phyloP scores from a whole-genome alignment of 2,113 vertebrate genomes.

The Catharus bicknelli region DNA sequence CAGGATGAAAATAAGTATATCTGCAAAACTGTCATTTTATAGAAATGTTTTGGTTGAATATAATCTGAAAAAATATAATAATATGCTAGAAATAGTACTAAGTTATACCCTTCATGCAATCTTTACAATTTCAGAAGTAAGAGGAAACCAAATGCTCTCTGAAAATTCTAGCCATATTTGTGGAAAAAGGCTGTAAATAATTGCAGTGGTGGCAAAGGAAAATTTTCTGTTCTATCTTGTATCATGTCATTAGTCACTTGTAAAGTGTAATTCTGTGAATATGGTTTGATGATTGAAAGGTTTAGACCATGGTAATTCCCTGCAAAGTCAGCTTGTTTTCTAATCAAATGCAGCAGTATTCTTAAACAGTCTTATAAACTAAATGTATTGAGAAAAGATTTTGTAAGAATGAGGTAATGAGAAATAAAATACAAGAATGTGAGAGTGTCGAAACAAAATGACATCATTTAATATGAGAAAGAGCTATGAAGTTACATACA shows the following conservation, averaged over 20 bases:
- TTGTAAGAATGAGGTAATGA: constrained; percentile 32
- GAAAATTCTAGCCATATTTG: not conserved
- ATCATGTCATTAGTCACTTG: not conserved
- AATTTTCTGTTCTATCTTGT: not conserved
- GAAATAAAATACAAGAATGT: not conserved
- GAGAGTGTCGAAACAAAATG: not conserved
- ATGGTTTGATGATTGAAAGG: not conserved
- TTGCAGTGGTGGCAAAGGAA: not conserved
- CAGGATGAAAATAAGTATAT: not conserved
- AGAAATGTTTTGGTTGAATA: not conserved
- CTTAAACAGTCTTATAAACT: not conserved
- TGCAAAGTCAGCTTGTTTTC: not conserved
- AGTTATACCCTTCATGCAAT: not conserved
- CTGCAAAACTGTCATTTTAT: not conserved
- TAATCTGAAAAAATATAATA: not conserved
- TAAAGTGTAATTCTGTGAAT: not conserved
- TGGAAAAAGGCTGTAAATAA: not conserved
- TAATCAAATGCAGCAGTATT: not conserved
- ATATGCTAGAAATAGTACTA: not conserved
- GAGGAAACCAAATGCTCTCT: not conserved
- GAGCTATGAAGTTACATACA: not conserved
- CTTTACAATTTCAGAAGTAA: not conserved
- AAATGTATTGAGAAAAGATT: not conserved
- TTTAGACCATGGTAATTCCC: not conserved
- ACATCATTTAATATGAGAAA: not conserved